Percentiles rank a stretch among this genome's conserved stretches.
Conservation (phyloP, 2,888 invertebrate genomes). For the Drosophila yooni region DNA sequence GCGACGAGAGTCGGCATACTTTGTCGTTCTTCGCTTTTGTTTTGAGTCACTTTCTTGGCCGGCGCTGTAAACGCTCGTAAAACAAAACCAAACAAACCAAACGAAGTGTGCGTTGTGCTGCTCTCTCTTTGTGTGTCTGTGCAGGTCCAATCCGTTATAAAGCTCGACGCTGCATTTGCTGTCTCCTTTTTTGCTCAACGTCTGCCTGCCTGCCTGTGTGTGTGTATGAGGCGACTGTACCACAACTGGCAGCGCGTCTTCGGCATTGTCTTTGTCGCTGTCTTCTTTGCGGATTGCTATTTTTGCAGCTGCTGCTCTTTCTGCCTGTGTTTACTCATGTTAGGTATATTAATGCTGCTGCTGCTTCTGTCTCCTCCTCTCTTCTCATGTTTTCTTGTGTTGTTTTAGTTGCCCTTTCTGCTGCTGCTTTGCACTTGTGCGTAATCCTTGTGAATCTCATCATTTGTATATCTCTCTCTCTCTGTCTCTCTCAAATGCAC, state of each 20-base stretch:
- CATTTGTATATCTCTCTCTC: not conserved
- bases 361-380: not conserved
- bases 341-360: conserved; percentile 22
- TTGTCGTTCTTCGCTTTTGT: conserved; percentile 40
- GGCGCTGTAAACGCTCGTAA: conserved; percentile 5
- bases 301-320: conserved; percentile 56
- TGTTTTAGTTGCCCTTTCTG: not conserved
- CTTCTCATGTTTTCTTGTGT: not conserved
- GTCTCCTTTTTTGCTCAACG: conserved; percentile 34
- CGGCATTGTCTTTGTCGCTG: conserved; percentile 42
- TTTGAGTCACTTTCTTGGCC: conserved; percentile 46
- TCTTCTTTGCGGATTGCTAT: conserved; percentile 58
- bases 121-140: conserved; percentile 26
- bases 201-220: conserved; percentile 1
- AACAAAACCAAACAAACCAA: conserved; percentile 18
- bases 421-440: conserved; percentile 43
- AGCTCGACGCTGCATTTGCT: conserved; percentile 45
- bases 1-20: conserved; percentile 1
- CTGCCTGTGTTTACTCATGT: conserved; percentile 29
- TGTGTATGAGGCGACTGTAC: conserved; percentile 53
- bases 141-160: conserved; percentile 57
- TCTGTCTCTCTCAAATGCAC: not conserved
- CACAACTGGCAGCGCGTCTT: conserved; percentile 44
- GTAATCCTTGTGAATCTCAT: conserved; percentile 29
- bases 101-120: conserved; percentile 11